Percentiles rank a stretch among this genome's conserved stretches.
phyloP scores from a whole-genome alignment of 2,113 vertebrate species.

The Limanda limanda region DNA sequence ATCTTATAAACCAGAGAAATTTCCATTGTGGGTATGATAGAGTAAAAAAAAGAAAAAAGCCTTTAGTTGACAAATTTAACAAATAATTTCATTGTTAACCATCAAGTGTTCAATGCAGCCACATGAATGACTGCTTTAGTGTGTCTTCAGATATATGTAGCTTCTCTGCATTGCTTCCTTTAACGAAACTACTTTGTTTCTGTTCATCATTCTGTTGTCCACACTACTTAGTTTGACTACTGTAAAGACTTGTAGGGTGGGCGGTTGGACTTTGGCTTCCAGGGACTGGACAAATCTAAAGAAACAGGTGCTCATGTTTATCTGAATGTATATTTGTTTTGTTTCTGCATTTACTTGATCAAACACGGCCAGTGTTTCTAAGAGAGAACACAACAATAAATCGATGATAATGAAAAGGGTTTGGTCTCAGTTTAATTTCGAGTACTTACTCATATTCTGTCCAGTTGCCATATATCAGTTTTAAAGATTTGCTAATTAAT shows the following conservation, averaged over 20 bases:
- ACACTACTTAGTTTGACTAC: background rate
- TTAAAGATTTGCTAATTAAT: no score
- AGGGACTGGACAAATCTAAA: background rate
- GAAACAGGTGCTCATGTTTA: no score
- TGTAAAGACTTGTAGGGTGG: background rate
- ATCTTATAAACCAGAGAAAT: background rate
- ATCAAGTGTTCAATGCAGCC: no score
- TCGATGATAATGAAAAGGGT: constrained; percentile 22
- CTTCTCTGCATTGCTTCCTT: no score
- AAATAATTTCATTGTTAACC: no score
- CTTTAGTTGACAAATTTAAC: no score
- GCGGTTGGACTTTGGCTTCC: constrained; percentile 10
- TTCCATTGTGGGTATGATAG: no score
- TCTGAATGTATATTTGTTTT: background rate
- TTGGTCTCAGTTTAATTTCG: constrained; percentile 19
- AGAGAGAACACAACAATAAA: constrained; percentile 49
- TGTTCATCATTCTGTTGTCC: no score
- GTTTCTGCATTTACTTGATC: background rate
- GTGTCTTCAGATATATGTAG: no score
- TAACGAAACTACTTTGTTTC: no score
- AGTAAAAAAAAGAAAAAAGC: no score
- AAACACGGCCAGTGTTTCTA: constrained; percentile 23
- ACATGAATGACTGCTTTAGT: no score
- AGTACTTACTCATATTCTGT: background rate
- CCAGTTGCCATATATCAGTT: background rate